Percentiles rank a stretch among this genome's conserved stretches.
These are phyloP conservation scores for Lamprologus tigripictilis DNA, from an alignment of 2,113 vertebrate species.

Conservation along the genomic window DNA sequence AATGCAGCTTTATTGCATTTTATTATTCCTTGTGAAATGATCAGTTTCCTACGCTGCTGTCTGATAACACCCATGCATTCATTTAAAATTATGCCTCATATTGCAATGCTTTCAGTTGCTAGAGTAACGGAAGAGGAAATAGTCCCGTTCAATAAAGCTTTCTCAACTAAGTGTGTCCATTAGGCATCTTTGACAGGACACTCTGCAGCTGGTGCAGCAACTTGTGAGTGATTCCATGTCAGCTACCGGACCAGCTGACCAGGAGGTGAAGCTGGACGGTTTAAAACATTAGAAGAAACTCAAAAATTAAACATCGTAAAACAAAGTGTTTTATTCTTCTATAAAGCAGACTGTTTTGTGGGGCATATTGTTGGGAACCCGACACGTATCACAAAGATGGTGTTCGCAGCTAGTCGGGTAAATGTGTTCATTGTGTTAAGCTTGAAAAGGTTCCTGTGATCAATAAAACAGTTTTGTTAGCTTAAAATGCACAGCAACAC, in stretches of 20 bases:
- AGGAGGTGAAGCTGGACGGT: not conserved
- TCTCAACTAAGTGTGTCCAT: not conserved
- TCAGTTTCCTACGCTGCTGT: not conserved
- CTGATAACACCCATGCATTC: not conserved
- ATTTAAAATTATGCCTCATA: not conserved
- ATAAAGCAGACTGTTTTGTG: not conserved
- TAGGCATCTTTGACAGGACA: not conserved
- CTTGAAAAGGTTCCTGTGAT: not conserved
- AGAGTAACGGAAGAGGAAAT: not conserved
- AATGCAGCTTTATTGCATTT: not conserved
- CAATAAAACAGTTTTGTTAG: not conserved
- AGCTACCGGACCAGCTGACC: not conserved
- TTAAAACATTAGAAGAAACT: not conserved
- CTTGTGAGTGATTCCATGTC: not conserved
- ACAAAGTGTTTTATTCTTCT: not conserved
- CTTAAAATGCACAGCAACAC: too few relatives aligned
- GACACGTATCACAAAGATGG: not conserved
- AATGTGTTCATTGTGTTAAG: not conserved
- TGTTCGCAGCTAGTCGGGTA: not conserved
- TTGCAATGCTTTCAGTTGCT: not conserved
- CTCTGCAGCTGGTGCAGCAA: not conserved
- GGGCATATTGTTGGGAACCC: not conserved
- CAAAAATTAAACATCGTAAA: not conserved
- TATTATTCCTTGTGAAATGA: not conserved
- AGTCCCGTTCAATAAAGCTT: not conserved